These are phyloP conservation scores for Lapara coniferarum DNA, from an alignment of 2,888 invertebrate genomes.

Conservation along the genomic window DNA sequence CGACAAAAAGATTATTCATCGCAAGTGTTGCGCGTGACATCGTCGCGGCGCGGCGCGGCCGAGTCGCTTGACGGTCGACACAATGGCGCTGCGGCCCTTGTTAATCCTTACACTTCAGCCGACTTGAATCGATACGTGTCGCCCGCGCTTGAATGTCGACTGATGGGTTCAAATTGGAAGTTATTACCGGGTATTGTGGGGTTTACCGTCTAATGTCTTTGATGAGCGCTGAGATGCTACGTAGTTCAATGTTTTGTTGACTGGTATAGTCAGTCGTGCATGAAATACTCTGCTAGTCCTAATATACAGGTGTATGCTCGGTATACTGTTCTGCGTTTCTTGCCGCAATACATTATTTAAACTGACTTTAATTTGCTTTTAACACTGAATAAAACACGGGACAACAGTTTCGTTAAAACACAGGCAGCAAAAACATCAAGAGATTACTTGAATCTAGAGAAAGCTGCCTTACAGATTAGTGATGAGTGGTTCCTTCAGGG, in stretches of 20 bases:
- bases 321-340: no score
- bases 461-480: neutral
- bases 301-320: no score
- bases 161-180: neutral
- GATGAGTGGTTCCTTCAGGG: neutral
- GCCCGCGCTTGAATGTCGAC: slow-evolving; percentile 30
- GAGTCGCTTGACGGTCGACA: slow-evolving; percentile 35
- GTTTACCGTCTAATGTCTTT: no score
- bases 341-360: no score
- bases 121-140: slow-evolving; percentile 21
- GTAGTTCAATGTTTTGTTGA: no score
- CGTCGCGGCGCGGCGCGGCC: slow-evolving; percentile 26
- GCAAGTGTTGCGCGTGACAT: slow-evolving; percentile 33
- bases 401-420: no score
- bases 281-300: no score
- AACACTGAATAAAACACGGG: no score
- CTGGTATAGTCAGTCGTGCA: no score
- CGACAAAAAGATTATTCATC: slow-evolving; percentile 34
- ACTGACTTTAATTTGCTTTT: no score
- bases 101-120: slow-evolving; percentile 11
- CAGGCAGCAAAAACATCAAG: neutral
- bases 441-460: neutral
- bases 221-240: no score
- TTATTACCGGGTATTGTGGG: neutral
- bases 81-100: slow-evolving; percentile 22